phyloP scores from a whole-genome alignment of 1,140 invertebrate species.

The Onthophagus taurus region DNA sequence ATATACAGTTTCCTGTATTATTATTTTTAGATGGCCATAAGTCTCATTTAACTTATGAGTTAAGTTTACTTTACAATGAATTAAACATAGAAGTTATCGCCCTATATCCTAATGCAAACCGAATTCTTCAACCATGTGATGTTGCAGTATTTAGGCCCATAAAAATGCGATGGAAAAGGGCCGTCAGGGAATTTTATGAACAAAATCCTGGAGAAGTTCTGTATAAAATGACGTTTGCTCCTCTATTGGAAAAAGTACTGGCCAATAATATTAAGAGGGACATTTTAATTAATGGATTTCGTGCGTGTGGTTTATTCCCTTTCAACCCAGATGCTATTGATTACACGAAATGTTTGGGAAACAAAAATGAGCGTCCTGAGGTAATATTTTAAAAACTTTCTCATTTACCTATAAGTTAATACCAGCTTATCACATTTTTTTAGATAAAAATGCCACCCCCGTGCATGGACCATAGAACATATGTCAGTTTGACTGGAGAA shows the following conservation, averaged over 20 bases:
- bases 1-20: slow-evolving; percentile 27
- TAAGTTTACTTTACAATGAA: slow-evolving; percentile 33
- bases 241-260: slow-evolving; percentile 9
- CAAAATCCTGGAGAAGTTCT: slow-evolving; percentile 16
- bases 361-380: not conserved
- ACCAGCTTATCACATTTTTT: not conserved
- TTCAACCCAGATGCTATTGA: slow-evolving; percentile 32
- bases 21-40: slow-evolving; percentile 38
- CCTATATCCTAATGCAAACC: slow-evolving; percentile 36
- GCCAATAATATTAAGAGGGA: slow-evolving; percentile 10
- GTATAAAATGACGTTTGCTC: slow-evolving; percentile 7
- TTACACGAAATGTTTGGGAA: slow-evolving; percentile 19
- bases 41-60: slow-evolving; percentile 32
- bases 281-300: slow-evolving; percentile 33
- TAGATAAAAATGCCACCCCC: not conserved
- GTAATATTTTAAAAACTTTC: not conserved
- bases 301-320: slow-evolving; percentile 32
- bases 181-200: slow-evolving; percentile 22
- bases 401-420: not conserved
- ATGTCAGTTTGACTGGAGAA: not conserved
- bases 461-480: not conserved
- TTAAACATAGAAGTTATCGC: slow-evolving; percentile 35
- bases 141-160: slow-evolving; percentile 32
- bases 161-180: slow-evolving; percentile 30
- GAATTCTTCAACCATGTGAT: slow-evolving; percentile 38